phyloP scores from a whole-genome alignment of 2,113 vertebrate species.

The Syrmaticus mikado region DNA sequence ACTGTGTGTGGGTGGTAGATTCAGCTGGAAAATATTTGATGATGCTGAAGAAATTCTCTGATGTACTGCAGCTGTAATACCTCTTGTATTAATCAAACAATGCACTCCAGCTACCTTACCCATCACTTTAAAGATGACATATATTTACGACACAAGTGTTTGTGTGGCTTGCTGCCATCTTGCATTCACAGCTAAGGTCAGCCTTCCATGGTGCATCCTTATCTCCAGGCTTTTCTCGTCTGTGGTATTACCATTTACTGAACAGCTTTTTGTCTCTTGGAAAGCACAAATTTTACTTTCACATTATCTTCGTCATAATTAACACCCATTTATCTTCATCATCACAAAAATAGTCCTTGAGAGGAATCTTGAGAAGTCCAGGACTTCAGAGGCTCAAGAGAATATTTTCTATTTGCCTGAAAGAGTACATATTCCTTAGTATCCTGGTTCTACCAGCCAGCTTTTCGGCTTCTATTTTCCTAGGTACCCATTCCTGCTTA shows the following conservation, averaged over 20 bases:
- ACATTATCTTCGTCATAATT: not conserved
- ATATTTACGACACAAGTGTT: not conserved
- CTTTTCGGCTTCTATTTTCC: not conserved
- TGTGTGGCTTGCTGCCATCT: slow-evolving; percentile 27
- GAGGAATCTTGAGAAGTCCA: not conserved
- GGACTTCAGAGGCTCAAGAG: not conserved
- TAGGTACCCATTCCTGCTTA: not conserved
- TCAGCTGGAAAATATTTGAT: slow-evolving; percentile 72
- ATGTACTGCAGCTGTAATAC: slow-evolving; percentile 71
- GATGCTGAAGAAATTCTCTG: slow-evolving; percentile 54
- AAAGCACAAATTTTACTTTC: not conserved
- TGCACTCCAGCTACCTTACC: slow-evolving; percentile 40
- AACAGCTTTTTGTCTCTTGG: slow-evolving; percentile 7
- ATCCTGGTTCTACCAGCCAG: not conserved
- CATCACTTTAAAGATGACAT: not conserved
- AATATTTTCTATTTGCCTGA: not conserved
- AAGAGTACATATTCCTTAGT: not conserved
- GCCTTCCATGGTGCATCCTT: not conserved
- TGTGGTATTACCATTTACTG: not conserved
- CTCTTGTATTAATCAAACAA: slow-evolving; percentile 57
- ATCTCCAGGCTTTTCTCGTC: slow-evolving; percentile 27
- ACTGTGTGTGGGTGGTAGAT: slow-evolving; percentile 64
- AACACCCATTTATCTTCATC: not conserved
- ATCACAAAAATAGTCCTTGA: not conserved
- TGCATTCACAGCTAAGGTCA: slow-evolving; percentile 24